Evolutionary conservation across 37 sponge, comb jelly and placozoan species (phyloP).

Genomic region (Spongilla lacustris): DNA sequence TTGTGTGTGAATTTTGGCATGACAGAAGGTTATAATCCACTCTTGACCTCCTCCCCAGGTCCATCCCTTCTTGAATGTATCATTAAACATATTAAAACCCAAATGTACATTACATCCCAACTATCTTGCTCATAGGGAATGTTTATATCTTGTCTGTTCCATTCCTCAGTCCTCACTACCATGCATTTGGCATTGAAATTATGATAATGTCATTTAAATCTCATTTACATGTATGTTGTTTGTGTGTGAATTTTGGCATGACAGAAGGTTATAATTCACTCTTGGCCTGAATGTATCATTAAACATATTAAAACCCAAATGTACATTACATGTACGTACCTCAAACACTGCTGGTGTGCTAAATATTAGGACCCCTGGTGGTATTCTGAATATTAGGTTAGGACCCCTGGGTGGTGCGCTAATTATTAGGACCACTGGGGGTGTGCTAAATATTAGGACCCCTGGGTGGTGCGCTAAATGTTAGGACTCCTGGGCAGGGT

Average conservation of each 20-base stretch:
- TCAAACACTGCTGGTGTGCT: not conserved
- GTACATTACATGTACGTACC: not conserved
- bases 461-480: not conserved
- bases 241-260: not conserved
- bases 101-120: not conserved
- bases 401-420: not conserved
- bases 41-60: not conserved
- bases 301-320: not conserved
- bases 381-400: not conserved
- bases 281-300: not conserved
- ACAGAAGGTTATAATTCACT: not conserved
- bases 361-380: not conserved
- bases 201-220: too few species aligned
- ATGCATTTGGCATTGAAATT: too few species aligned
- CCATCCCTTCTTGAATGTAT: not conserved
- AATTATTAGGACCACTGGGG: not conserved
- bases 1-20: not conserved
- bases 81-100: not conserved
- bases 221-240: not conserved
- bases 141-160: too few species aligned
- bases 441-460: too few species aligned
- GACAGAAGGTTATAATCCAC: not conserved
- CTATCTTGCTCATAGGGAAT: not conserved
- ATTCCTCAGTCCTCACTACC: too few species aligned
- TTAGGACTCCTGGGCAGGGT: too few species aligned